Base-by-base conservation (phyloP, 2,113 vertebrate genomes). In the Diadophis punctatus region DNA sequence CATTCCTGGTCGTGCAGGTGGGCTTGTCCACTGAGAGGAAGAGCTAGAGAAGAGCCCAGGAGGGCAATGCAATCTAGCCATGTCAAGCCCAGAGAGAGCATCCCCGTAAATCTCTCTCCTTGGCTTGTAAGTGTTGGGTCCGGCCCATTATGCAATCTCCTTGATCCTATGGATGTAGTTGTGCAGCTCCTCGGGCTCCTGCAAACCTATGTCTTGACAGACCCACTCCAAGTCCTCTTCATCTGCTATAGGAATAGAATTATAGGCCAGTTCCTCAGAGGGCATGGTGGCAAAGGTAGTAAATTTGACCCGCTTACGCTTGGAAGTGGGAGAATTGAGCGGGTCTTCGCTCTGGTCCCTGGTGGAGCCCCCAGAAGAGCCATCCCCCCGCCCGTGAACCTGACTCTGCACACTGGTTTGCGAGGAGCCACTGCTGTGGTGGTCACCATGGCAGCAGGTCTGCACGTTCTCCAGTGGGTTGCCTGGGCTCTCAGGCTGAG, bases 391-490 rank as follows among this genome's bases (percentile, higher is more conserved):
- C 39, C 99, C 99, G 0, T 99, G 99, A 30, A 99, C 98, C 97
- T 99, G 99, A 96, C 99, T 99, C 95, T 99, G 99, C 48, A 99
- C 98, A 0, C 99, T 99, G 94, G 99, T 99, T 97, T 99, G 99
- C 0, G 99, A 99, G 95, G 99, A 99, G 95, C 99, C 99, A 0
- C 99, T 99, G 98, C 99, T 99, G 96, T 99, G 99, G 96, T 99
- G 99, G 91, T 99, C 99, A 0, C 98, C 98, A 0, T 99, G 99
- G 97, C 99, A 99, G 95, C 99, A 99, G 86, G 98, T 98, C 95
- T 98, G 99, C 84, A 98, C 98, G 0, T 97, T 98, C 87, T 99
- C 99, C 96, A 98, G 56, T 0, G 98, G 97, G 96, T 98, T 99
- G 46, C 98, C 97, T 0, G 98, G 98, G 94, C 98, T 98, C 95